phyloP scores from a whole-genome alignment of 1,140 invertebrate genomes.

The Platyscapa corneri region DNA sequence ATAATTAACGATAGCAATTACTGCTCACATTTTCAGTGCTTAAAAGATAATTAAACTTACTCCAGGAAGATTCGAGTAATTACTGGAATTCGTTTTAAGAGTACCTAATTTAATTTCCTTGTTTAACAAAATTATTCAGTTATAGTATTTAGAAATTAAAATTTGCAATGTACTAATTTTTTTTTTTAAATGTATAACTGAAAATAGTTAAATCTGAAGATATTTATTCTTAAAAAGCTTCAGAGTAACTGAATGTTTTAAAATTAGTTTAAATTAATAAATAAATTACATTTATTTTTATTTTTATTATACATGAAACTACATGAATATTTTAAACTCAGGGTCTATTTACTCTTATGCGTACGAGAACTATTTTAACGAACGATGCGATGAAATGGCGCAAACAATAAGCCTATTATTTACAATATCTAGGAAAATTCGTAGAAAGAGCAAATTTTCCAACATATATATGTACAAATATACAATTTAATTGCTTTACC shows the following conservation, averaged over 20 bases:
- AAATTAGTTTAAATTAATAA: too few species aligned
- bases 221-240: too few species aligned
- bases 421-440: slow-evolving; percentile 8
- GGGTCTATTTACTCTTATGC: not conserved
- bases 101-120: not conserved
- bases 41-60: slow-evolving; percentile 5
- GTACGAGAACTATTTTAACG: not conserved
- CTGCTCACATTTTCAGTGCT: not conserved
- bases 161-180: too few species aligned
- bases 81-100: not conserved
- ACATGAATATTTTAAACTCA: not conserved
- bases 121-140: too few species aligned
- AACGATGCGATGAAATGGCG: not conserved
- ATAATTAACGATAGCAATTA: slow-evolving; percentile 43
- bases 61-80: not conserved
- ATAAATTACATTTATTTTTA: too few species aligned
- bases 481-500: slow-evolving; percentile 27
- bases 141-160: too few species aligned
- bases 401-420: not conserved
- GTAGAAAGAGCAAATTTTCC: not conserved
- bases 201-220: too few species aligned
- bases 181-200: too few species aligned
- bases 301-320: not conserved
- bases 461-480: not conserved
- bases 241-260: too few species aligned